Conservation (phyloP, 2,113 vertebrate genomes). For the Podilymbus podiceps region DNA sequence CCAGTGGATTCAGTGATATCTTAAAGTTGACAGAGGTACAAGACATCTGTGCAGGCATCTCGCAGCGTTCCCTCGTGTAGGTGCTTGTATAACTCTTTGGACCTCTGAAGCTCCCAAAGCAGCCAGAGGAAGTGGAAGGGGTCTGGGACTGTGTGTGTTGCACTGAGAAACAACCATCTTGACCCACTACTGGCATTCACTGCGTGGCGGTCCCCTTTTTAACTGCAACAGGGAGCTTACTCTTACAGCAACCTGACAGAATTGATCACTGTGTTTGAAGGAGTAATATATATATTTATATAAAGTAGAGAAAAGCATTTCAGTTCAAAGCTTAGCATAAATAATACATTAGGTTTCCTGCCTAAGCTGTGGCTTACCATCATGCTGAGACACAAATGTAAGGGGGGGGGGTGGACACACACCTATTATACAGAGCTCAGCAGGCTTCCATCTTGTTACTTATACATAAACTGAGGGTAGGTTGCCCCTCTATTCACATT, state of each 20-base stretch:
- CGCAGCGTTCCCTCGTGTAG: neutral
- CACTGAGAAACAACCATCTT: neutral
- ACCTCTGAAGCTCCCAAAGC: neutral
- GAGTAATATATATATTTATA: neutral
- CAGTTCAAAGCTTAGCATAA: conserved; percentile 31
- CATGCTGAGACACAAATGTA: conserved; percentile 18
- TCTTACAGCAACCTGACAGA: neutral
- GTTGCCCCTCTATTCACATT: neutral
- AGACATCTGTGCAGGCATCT: neutral
- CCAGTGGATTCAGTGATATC: neutral
- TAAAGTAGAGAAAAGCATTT: conserved; percentile 15
- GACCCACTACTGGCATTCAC: fast-evolving
- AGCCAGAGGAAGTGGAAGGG: neutral
- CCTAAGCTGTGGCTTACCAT: conserved; percentile 13
- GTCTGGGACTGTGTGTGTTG: neutral
- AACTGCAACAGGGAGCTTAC: neutral
- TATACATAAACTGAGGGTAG: conserved; percentile 26
- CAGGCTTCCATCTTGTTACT: conserved; percentile 44
- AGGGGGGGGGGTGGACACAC: neutral
- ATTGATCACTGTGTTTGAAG: neutral
- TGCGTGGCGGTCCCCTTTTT: neutral
- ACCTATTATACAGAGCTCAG: conserved; percentile 20
- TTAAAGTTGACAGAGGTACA: neutral
- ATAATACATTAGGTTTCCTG: conserved; percentile 43
- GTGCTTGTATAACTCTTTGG: neutral